These are phyloP conservation scores for Hydraecia micacea DNA, from an alignment of 2,888 invertebrate genomes.

Conservation along the genomic window DNA sequence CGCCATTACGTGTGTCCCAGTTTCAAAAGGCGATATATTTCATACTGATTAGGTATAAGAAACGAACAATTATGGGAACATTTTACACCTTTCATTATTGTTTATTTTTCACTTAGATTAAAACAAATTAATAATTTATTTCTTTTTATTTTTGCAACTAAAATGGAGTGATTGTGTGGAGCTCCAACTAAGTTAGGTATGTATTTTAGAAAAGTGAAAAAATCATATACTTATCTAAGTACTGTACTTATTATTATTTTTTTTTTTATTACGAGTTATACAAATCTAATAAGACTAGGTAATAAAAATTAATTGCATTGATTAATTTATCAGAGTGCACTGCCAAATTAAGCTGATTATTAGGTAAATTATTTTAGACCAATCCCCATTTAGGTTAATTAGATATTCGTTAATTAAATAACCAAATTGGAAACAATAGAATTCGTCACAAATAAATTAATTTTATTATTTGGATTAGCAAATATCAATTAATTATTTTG, in stretches of 20 bases:
- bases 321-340: not conserved
- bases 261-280: not conserved
- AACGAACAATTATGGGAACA: conserved; percentile 41
- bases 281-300: not conserved
- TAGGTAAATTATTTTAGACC: not conserved
- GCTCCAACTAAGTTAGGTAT: too few relatives aligned
- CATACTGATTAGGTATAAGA: not conserved
- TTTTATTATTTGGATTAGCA: conserved; percentile 41
- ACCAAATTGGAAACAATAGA: conserved; percentile 43
- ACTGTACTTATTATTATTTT: not conserved
- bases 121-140: not conserved
- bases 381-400: conserved; percentile 33
- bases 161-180: not conserved
- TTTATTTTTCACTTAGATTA: conserved; percentile 5
- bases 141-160: not conserved
- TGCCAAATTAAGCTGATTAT: conserved; percentile 2
- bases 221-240: too few relatives aligned
- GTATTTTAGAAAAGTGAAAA: not conserved
- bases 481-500: conserved; percentile 37
- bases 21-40: conserved; percentile 27
- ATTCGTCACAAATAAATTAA: conserved; percentile 49
- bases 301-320: not conserved
- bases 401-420: conserved; percentile 27
- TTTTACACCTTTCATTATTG: conserved; percentile 18
- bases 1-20: conserved; percentile 6